Evolutionary conservation across 2,888 invertebrate genomes (phyloP).

Genomic region (Archaeoteleia sp.): DNA sequence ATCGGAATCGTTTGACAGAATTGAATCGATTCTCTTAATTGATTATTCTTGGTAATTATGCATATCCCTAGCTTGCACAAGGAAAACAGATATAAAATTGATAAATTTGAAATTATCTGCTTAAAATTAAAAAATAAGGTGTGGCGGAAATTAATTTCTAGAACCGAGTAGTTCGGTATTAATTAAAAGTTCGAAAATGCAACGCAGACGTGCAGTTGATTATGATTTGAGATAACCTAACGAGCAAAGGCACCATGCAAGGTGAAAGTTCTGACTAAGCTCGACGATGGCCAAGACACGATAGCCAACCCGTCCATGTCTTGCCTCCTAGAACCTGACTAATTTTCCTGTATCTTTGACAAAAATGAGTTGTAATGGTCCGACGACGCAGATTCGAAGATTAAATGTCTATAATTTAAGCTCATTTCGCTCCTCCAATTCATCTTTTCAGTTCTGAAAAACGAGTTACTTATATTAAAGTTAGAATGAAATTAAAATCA

Average conservation of each 20-base stretch:
- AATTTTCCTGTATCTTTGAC: constrained; percentile 1
- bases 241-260: constrained; percentile 14
- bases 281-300: constrained; percentile 3
- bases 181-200: constrained; percentile 30
- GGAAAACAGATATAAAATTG: too few relatives aligned
- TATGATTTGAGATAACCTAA: constrained; percentile 19
- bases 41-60: too few relatives aligned
- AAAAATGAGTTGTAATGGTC: constrained; percentile 10
- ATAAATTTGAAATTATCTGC: too few relatives aligned
- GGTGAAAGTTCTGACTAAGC: constrained; percentile 16
- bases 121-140: constrained; percentile 2
- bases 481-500: not conserved
- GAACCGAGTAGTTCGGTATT: constrained; percentile 17
- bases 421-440: constrained; percentile 6
- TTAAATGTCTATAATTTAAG: constrained; percentile 21
- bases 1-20: too few relatives aligned
- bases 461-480: constrained; percentile 9
- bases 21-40: too few relatives aligned
- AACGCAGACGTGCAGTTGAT: constrained; percentile 18
- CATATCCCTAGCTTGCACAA: too few relatives aligned
- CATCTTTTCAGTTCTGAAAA: constrained; percentile 4
- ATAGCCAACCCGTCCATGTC: constrained; percentile 6
- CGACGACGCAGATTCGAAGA: not conserved
- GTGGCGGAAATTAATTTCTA: constrained; percentile 20
- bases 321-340: constrained; percentile 7